Base-by-base conservation (phyloP, 2,113 vertebrate genomes). In the Cacatua alba region DNA sequence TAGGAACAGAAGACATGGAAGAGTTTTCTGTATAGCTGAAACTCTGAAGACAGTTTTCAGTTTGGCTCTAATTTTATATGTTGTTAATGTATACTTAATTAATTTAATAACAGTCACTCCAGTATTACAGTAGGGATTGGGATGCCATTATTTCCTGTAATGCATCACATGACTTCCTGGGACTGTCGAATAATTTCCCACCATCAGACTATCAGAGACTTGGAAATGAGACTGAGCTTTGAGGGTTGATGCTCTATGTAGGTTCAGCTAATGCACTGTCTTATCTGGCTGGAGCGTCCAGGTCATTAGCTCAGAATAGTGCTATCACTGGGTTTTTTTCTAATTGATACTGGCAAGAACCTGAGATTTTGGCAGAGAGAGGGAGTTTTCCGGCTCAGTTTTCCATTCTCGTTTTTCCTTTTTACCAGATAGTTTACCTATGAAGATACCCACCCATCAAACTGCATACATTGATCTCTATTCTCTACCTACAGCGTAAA, bases 131-230 rank as follows among this genome's bases (percentile, higher is more conserved):
- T 48, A 84, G 52, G 37, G n/a, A 79, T 90, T 62, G 72, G 25
- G 28, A 91, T 39, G 74, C 87, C 52, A 41, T 68, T 92, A 79
- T 88, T 96, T 95, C 83, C 89, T 85, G 77, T 82, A 96, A 94
- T 25, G 21, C 6, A 89, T 79, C 94, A 89, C 0, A 0, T 91
- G 86, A 92, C 74, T 95, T 97, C 62, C 86, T 84, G 44, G 74
- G 57, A 75, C 55, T 62, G 65, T 76, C 70, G 62, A 90, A 90
- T 90, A 63, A 82, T 75, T 84, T 78, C 69, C 75, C 65, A 44
- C 33, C 43, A 60, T 28, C 88, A 79, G 57, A 86, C 82, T 71
- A 91, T 71, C 65, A 89, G 52, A 82, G 65, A 92, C 49, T 95
- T 94, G 74, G 77, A 95, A 96, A 94, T 69, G 70, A 91, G 63